Evolutionary conservation across 2,797 vertebrate species (phyloP), one percentile per base, ranked within the genome.

Genomic region (Euthynnus affinis): DNA sequence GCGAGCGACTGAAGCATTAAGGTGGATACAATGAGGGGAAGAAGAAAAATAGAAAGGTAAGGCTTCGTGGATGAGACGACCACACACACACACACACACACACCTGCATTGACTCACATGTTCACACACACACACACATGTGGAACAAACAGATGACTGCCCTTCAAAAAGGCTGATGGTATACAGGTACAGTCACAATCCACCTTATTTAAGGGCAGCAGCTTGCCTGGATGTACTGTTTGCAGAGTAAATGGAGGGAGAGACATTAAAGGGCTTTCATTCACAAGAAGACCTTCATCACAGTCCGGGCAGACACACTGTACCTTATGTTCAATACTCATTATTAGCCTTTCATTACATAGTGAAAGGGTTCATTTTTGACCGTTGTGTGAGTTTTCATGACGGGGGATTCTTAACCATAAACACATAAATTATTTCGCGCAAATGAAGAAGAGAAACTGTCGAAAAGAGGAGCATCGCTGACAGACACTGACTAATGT

Each of bases 191-290:
- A 10, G 68, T 68, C 62, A 34, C 52, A 63, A 40, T 51, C 65
- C 67, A 22, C 22, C 78, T 60, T 59, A 70, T 78, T 79, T 73
- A 18, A 76, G 32, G 49, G 58, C 69, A 55, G 74, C 81, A 34
- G 88, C 74, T 71, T 6, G 22, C 13, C 51, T 20, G 37, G 42
- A 59, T 69, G 80, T 37, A 34, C 55, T 71, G 27, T 83, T 71
- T 67, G 27, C 66, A 56, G 25, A 78, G 22, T 69, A 75, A 88
- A 88, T 84, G 81, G 85, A 89, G 34, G 56, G 13, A 74, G 64
- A 66, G 49, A 56, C 87, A 89, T 85, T 83, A 78, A 82, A 87
- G 75, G 64, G 64, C 66, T 60, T 82, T 83, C 68, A 70, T 86
- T 75, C 74, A 61, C 61, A 76, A 9, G 7, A 27, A 20, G 71